These are phyloP conservation scores for Monarcha castaneiventris DNA, from an alignment of 2,113 vertebrate species.

Conservation along the genomic window DNA sequence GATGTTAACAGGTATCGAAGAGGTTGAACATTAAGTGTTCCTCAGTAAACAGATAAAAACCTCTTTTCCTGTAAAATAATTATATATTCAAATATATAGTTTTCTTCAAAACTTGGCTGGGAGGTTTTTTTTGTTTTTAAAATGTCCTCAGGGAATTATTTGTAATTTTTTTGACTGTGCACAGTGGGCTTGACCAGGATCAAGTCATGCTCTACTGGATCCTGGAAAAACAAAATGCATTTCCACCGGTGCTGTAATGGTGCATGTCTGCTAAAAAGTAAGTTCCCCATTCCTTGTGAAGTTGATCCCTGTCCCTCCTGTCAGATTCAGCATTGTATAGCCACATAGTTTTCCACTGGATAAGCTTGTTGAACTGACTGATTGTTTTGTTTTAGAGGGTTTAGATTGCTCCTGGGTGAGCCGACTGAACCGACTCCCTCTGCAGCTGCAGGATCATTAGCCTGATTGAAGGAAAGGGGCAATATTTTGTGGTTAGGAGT, in stretches of 20 bases:
- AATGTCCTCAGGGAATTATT: neutral
- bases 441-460: neutral
- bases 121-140: neutral
- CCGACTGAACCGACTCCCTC: neutral
- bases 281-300: neutral
- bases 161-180: rapidly evolving
- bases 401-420: neutral
- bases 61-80: neutral
- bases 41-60: neutral
- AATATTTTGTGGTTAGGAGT: neutral
- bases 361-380: neutral
- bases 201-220: neutral
- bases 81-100: neutral
- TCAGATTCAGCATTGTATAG: neutral
- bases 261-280: neutral
- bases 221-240: neutral
- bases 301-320: neutral
- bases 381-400: neutral
- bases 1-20: neutral
- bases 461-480: neutral
- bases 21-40: neutral
- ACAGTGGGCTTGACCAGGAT: neutral
- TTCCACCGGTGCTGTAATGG: neutral
- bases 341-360: neutral
- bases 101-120: neutral